phyloP scores from a whole-genome alignment of 2,888 invertebrate genomes.

The Macaria notata region DNA sequence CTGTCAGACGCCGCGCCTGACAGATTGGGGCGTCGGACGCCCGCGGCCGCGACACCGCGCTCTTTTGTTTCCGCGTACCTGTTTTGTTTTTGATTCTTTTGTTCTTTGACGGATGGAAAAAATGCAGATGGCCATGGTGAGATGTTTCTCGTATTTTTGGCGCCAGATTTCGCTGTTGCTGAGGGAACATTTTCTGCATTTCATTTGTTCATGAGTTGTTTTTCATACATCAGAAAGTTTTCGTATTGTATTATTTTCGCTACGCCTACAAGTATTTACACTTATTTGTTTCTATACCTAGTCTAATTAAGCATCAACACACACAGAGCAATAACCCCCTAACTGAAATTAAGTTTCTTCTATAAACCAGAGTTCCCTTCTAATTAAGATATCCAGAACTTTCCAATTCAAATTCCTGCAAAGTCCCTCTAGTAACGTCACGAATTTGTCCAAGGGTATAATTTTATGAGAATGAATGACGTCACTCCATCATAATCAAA shows the following conservation, averaged over 20 bases:
- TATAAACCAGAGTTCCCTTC: constrained; percentile 1
- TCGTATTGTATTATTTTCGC: too few species aligned
- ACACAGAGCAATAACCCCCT: background rate
- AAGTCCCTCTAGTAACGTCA: constrained; percentile 16
- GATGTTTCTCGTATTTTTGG: constrained; percentile 8
- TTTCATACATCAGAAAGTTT: too few species aligned
- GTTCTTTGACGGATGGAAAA: constrained; percentile 16
- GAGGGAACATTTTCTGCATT: background rate
- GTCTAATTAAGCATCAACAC: too few species aligned
- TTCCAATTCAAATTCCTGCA: constrained; percentile 3
- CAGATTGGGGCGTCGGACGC: constrained; percentile 69
- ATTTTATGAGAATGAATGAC: constrained; percentile 35
- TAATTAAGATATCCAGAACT: constrained; percentile 8
- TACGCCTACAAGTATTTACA: too few species aligned
- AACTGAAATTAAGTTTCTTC: background rate
- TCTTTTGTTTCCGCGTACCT: constrained; percentile 52
- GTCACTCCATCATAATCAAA: constrained; percentile 35
- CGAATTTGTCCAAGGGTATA: constrained; percentile 25
- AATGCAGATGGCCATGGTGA: constrained; percentile 12
- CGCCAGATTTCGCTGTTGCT: background rate
- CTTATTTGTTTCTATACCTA: too few species aligned
- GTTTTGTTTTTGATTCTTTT: constrained; percentile 43
- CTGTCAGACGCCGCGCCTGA: constrained; percentile 50
- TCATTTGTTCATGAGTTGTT: too few species aligned
- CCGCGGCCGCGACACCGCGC: constrained; percentile 45